These are phyloP conservation scores for Cepphus grylle DNA, from an alignment of 2,113 vertebrate genomes.

Conservation along the genomic window DNA sequence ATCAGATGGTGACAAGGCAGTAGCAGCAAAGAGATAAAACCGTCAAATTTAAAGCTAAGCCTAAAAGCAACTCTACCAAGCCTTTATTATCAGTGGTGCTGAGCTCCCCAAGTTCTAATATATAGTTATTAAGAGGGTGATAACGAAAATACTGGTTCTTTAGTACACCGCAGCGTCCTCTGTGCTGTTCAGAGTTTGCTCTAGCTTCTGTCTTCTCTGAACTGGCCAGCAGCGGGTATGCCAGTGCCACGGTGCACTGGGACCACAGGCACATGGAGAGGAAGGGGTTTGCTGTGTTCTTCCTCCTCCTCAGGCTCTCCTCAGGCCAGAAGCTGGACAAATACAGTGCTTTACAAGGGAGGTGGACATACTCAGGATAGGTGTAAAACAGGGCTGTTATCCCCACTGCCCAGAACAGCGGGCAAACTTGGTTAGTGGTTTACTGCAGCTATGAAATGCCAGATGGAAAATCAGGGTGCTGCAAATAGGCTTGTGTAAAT, in stretches of 20 bases:
- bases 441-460: not conserved
- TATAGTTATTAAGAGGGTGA: not conserved
- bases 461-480: not conserved
- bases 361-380: no score
- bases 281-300: not conserved
- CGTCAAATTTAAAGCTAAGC: not conserved
- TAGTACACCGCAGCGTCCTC: not conserved
- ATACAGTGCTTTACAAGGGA: not conserved
- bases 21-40: constrained; percentile 12
- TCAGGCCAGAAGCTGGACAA: not conserved
- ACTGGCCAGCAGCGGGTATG: not conserved
- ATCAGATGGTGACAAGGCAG: constrained; percentile 34
- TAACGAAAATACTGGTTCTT: not conserved
- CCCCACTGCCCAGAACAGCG: not conserved
- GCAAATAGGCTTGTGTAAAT: not conserved
- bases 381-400: not conserved
- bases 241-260: rapidly evolving
- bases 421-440: not conserved
- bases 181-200: not conserved
- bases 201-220: not conserved
- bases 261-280: rapidly evolving
- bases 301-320: not conserved
- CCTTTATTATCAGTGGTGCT: not conserved
- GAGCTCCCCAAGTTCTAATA: not conserved
- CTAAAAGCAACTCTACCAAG: not conserved